Base-by-base conservation (phyloP, 2,797 vertebrate species). In the Sebastes itinus region DNA sequence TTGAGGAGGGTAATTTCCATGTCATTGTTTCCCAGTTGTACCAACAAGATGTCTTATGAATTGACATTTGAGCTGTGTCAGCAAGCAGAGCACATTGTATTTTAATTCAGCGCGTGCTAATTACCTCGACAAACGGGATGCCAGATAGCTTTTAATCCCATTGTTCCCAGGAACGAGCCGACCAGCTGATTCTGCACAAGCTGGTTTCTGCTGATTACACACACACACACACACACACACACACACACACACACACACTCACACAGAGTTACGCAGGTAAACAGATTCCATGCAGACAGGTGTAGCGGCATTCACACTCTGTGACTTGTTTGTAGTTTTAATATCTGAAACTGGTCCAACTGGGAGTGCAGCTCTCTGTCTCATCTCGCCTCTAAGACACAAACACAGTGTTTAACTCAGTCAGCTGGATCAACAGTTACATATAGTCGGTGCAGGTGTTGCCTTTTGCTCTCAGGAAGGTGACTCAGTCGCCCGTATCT, bases 261-360 rank as follows among this genome's bases (percentile, higher is more conserved):
- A 75, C 60, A 65, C 68, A 56, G 1, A 46, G 52, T 52, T 62
- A 66, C 18, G 13, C 35, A 55, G 33, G 18, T 69, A 0, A 46
- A 20, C 46, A 49, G 38, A 54, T 32, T 32, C 35, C 55, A 65
- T 5, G 30, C 52, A 70, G 32, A 75, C 84, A 71, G 80, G 82
- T 73, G 16, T 3, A 52, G 78, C 81, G 71, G 73, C 69, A 49
- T 83, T 79, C 63, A 12, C 6, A 28, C 9, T 23, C 54, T 6
- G 35, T 58, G 62, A 63, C 59, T 18, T 27, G 27, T 58, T 63
- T 35, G 46, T 55, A 32, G 67, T 80, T 68, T 80, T 55, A 77
- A 60, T 87, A 65, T 87, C 25, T 71, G 9, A 72, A 88, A 87
- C 89, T 66, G 68, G 87, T 80, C 35, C 13, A 23, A 88, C 91